Base-by-base conservation (phyloP, 2,113 vertebrate species). In the Urocitellus parryii region DNA sequence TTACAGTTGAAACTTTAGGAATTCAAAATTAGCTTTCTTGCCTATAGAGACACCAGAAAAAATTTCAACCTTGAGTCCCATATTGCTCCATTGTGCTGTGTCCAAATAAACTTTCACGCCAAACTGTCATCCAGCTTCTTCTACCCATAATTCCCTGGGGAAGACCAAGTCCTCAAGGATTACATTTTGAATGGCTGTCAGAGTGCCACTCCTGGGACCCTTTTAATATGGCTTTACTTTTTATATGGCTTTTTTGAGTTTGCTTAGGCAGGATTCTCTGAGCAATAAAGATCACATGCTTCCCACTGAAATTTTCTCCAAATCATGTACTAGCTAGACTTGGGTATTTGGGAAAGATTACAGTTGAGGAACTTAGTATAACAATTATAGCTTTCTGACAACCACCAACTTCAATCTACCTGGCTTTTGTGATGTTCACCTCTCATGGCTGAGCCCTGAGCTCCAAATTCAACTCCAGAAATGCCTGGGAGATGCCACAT, bases 1-100 rank as follows among this genome's bases (percentile, higher is more conserved):
- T 99, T 99, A 99, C 98, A 99, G 98, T 98, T 99, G 99, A 99
- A 99, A 99, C 97, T 99, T 99, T 91, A 99, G 99, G 98, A 99
- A 99, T 98, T 99, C 99, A 96, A 99, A 99, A 97, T 99, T 98
- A 80, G 99, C 99, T 95, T 99, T 99, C 98, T 99, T 99, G 98
- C 99, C 99, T 99, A 7, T 99, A 98, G 99, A 99, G 98, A 99
- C 99, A 97, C 99, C 99, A 98, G 99, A 99, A 98, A 99, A 99
- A 88, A 99, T 99, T 98, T 99, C 99, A 95, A 99, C 99, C 98
- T 99, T 99, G 98, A 99, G 99, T 99, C 99, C 99, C 82, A 99
- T 99, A 89, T 99, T 99, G 99, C 2, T 37, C 42, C 8, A 22
- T 79, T 58, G 56, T 56, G 99, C 99, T 98, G 99, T 99, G 98